Evolutionary conservation across 2,888 invertebrate species (phyloP).

Genomic region (Stenolophus ochropezus): DNA sequence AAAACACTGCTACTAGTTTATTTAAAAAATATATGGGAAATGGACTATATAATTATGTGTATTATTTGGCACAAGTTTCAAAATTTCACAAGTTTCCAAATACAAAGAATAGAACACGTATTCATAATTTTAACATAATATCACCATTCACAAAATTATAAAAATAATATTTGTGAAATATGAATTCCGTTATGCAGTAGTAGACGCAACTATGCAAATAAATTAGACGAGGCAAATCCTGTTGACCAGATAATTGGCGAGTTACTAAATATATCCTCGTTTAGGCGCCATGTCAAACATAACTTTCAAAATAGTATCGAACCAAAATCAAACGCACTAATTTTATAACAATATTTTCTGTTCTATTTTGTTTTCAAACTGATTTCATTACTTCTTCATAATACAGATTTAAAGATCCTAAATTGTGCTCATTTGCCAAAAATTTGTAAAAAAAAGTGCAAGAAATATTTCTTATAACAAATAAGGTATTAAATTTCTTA

Average conservation of each 20-base stretch:
- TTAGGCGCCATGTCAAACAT: background rate
- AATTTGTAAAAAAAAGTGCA: too few species aligned
- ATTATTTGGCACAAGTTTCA: slow-evolving; percentile 13
- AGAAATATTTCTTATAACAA: too few species aligned
- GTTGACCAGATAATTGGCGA: background rate
- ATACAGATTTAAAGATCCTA: too few species aligned
- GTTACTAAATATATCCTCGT: background rate
- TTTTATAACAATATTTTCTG: background rate
- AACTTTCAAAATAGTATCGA: background rate
- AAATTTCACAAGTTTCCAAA: background rate
- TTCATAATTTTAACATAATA: background rate
- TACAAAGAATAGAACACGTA: background rate
- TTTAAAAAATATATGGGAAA: slow-evolving; percentile 7
- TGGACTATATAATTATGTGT: background rate
- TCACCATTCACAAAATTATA: background rate
- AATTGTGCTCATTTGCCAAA: too few species aligned
- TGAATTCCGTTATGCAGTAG: background rate
- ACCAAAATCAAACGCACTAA: too few species aligned
- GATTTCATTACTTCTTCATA: too few species aligned
- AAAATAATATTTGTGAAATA: background rate
- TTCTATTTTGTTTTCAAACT: too few species aligned
- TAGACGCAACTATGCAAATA: background rate
- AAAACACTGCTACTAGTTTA: background rate
- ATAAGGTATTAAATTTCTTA: too few species aligned
- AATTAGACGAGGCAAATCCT: background rate